Percentiles rank a stretch among this genome's conserved stretches.
These are phyloP conservation scores for Hedya salicella DNA, from an alignment of 2,888 invertebrate species.

Conservation along the genomic window DNA sequence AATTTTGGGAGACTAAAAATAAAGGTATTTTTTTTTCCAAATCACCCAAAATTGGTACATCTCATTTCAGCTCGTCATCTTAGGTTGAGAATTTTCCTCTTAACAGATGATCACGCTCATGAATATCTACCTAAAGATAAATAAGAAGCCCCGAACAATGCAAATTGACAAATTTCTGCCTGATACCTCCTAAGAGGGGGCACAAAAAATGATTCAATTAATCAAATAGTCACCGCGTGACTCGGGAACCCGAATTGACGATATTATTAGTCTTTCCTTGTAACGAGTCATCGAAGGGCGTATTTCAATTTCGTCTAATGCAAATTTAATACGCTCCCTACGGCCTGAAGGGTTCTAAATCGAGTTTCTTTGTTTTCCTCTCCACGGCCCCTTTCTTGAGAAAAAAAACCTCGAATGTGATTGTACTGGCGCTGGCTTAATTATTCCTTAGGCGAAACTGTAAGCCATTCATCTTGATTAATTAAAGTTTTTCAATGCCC, in stretches of 20 bases:
- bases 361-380: slow-evolving; percentile 79
- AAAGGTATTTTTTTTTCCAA: too few relatives aligned
- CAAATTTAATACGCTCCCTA: slow-evolving; percentile 83
- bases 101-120: slow-evolving; percentile 16
- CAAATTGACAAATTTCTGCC: slow-evolving; percentile 58
- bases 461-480: slow-evolving; percentile 77
- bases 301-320: slow-evolving; percentile 84
- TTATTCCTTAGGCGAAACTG: slow-evolving; percentile 72
- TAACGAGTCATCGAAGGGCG: slow-evolving; percentile 80
- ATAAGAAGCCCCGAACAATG: slow-evolving; percentile 48
- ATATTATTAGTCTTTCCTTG: slow-evolving; percentile 80
- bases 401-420: slow-evolving; percentile 47
- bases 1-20: too few relatives aligned
- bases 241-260: slow-evolving; percentile 78
- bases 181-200: slow-evolving; percentile 54
- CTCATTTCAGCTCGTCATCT: neutral
- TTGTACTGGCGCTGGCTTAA: slow-evolving; percentile 57
- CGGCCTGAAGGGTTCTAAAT: slow-evolving; percentile 72
- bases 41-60: too few relatives aligned
- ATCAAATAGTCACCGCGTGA: slow-evolving; percentile 81
- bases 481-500: slow-evolving; percentile 65
- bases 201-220: slow-evolving; percentile 81
- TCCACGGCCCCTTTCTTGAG: slow-evolving; percentile 49
- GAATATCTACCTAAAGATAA: slow-evolving; percentile 34
- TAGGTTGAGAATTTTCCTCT: neutral